Evolutionary conservation across 2,113 vertebrate species (phyloP).

Genomic region (Octodon degus): DNA sequence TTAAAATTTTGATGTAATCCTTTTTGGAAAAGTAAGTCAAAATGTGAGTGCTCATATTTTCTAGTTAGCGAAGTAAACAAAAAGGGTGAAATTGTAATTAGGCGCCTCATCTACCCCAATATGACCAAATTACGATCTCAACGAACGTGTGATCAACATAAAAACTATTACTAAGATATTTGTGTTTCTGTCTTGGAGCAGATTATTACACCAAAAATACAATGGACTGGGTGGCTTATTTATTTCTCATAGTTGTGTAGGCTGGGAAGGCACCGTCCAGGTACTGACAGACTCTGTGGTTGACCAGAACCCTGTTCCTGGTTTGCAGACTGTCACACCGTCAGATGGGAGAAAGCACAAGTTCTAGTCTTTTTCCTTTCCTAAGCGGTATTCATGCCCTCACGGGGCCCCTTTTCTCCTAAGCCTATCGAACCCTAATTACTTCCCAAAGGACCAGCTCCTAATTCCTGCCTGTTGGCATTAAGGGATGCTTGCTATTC

Average conservation of each 20-base stretch:
- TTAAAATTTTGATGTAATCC: not conserved
- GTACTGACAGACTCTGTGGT: not conserved
- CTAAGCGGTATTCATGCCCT: not conserved
- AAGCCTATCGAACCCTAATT: not conserved
- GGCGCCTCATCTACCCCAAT: not conserved
- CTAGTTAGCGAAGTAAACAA: constrained; percentile 5
- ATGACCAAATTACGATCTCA: not conserved
- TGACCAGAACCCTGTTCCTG: not conserved
- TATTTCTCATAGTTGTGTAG: not conserved
- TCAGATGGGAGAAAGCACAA: not conserved
- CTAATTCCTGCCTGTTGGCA: not conserved
- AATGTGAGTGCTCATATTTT: not conserved
- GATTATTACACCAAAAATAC: not conserved
- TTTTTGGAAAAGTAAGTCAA: not conserved
- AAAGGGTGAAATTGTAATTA: not conserved
- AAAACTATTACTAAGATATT: not conserved
- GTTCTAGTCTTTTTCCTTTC: not conserved
- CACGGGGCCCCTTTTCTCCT: not conserved
- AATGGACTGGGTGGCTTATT: not conserved
- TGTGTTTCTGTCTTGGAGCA: not conserved
- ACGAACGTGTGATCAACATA: not conserved
- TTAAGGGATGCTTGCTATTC: not conserved
- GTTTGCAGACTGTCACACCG: not conserved
- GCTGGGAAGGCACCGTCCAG: not conserved
- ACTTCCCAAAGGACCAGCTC: not conserved